phyloP scores from a whole-genome alignment of 1,140 invertebrate species.

The Drosophila quadrilineata region DNA sequence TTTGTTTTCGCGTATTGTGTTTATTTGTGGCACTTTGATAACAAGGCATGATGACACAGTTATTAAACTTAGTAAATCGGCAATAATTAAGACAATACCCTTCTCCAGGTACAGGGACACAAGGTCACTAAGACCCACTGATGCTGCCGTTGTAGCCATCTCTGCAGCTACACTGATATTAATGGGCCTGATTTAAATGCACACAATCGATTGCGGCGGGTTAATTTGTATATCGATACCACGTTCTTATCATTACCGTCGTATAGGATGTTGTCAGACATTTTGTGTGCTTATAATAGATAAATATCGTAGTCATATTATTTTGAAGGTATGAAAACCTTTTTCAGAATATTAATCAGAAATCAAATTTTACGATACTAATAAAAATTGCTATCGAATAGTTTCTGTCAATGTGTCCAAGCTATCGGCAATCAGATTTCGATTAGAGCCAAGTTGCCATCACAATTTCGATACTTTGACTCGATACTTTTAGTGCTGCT shows the following conservation, averaged over 20 bases:
- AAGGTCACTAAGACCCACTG: constrained; percentile 30
- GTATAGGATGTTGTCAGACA: not conserved
- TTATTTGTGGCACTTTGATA: constrained; percentile 87
- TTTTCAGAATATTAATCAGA: not conserved
- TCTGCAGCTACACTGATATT: constrained; percentile 23
- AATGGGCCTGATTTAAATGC: constrained; percentile 28
- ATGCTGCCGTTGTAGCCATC: constrained; percentile 13
- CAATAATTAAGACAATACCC: constrained; percentile 77
- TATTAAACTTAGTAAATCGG: constrained; percentile 84
- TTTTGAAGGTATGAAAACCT: not conserved
- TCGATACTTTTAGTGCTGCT: constrained; percentile 37
- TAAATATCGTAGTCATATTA: too few species aligned
- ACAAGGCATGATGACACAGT: constrained; percentile 85
- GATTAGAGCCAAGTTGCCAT: constrained; percentile 1
- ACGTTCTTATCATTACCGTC: too few species aligned
- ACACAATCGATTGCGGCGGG: constrained; percentile 22
- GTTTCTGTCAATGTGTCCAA: not conserved
- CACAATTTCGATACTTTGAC: constrained; percentile 15
- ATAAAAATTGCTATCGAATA: constrained; percentile 6
- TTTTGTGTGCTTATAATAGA: too few species aligned
- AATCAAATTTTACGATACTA: not conserved
- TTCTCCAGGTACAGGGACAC: constrained; percentile 63
- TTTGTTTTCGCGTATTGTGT: constrained; percentile 83
- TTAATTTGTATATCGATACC: constrained; percentile 2
- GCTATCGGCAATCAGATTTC: not conserved